These are phyloP conservation scores for Hesperia comma DNA, from an alignment of 2,888 invertebrate species.

Conservation along the genomic window DNA sequence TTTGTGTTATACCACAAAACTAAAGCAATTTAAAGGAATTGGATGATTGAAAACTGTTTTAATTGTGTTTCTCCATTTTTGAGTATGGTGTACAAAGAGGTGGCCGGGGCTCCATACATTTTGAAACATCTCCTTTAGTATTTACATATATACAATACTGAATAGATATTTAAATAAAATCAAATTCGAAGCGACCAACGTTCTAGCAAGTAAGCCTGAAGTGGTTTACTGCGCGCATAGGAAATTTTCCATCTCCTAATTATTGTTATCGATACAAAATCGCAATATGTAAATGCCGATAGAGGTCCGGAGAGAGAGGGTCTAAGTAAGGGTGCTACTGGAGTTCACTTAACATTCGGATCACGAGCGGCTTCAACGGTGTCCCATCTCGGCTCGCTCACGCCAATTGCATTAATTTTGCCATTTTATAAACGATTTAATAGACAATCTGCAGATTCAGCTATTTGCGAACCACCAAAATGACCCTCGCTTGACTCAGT, in stretches of 20 bases:
- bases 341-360: slow-evolving; percentile 74
- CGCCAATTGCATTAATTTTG: slow-evolving; percentile 82
- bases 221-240: slow-evolving; percentile 48
- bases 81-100: too few relatives aligned
- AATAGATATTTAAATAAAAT: too few relatives aligned
- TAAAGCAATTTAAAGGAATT: too few relatives aligned
- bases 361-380: slow-evolving; percentile 78
- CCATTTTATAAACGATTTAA: slow-evolving; percentile 82
- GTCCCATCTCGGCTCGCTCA: slow-evolving; percentile 78
- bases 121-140: too few relatives aligned
- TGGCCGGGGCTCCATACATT: too few relatives aligned
- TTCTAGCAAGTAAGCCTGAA: too few relatives aligned
- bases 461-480: slow-evolving; percentile 60
- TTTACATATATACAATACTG: too few relatives aligned
- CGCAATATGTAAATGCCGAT: slow-evolving; percentile 77
- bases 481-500: slow-evolving; percentile 31
- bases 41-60: too few relatives aligned
- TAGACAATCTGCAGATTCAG: slow-evolving; percentile 73
- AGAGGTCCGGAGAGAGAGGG: slow-evolving; percentile 55
- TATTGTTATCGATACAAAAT: slow-evolving; percentile 75
- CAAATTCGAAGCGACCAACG: too few relatives aligned
- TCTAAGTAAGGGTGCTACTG: slow-evolving; percentile 58
- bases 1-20: too few relatives aligned
- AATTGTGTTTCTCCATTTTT: too few relatives aligned
- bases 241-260: slow-evolving; percentile 63